Percentiles rank a stretch among this genome's conserved stretches.
Conservation (phyloP, 2,113 vertebrate genomes). For the Thymallus thymallus region DNA sequence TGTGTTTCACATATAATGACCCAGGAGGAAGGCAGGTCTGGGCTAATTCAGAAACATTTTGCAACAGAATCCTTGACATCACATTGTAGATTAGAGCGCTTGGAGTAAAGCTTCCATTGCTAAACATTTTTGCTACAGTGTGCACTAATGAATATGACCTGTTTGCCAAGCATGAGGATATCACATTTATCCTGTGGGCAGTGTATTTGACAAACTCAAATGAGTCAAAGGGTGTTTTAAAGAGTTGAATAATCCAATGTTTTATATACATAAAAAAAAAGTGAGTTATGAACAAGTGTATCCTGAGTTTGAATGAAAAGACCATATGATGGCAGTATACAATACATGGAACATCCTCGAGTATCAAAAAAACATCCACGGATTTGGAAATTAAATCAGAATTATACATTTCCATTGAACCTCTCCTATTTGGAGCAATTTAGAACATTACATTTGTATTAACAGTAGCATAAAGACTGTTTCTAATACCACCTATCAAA, state of each 20-base stretch:
- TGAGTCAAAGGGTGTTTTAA: not conserved
- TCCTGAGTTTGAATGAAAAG: conserved; percentile 9
- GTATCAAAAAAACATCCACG: not conserved
- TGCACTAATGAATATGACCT: too few species aligned
- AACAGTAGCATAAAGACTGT: not conserved
- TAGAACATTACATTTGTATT: not conserved
- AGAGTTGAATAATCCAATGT: conserved; percentile 43
- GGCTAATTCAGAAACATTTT: too few species aligned
- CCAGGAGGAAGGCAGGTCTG: too few species aligned
- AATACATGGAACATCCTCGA: not conserved
- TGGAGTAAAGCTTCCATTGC: too few species aligned
- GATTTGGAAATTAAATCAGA: not conserved
- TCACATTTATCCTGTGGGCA: too few species aligned
- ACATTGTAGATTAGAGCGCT: too few species aligned
- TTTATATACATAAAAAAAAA: conserved; percentile 34
- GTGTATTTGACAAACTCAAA: not conserved
- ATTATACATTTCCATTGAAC: not conserved
- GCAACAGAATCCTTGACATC: too few species aligned
- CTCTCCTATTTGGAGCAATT: not conserved
- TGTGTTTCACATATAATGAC: too few species aligned
- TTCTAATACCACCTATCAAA: not conserved
- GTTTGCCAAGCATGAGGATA: too few species aligned
- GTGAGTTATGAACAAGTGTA: conserved; percentile 4
- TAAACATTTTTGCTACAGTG: too few species aligned
- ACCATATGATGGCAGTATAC: conserved; percentile 13